Evolutionary conservation across 2,888 invertebrate species (phyloP).

Genomic region (Uloborus plumipes): DNA sequence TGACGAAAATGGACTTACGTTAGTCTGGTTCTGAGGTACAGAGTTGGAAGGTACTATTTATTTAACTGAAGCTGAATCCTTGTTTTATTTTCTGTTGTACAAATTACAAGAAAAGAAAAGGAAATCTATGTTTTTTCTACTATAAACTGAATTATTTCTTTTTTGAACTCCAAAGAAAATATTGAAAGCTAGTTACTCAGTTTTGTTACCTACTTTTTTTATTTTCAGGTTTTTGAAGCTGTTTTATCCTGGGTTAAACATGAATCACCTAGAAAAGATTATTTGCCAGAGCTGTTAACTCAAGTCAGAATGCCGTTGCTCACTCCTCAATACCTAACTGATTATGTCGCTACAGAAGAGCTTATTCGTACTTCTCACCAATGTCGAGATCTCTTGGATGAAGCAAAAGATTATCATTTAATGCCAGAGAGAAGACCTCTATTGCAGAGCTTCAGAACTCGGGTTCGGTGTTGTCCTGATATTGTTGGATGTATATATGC

Average conservation of each 20-base stretch:
- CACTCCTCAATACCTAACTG: slow-evolving; percentile 85
- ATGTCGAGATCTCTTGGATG: slow-evolving; percentile 87
- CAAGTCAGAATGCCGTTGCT: slow-evolving; percentile 84
- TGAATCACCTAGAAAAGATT: slow-evolving; percentile 75
- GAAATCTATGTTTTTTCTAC: no score
- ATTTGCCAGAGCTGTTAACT: slow-evolving; percentile 80
- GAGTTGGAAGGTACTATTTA: no score
- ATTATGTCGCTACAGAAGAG: slow-evolving; percentile 84
- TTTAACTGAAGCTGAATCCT: no score
- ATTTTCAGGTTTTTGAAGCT: slow-evolving; percentile 81
- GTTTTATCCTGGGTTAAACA: slow-evolving; percentile 85
- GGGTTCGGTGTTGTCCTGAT: slow-evolving; percentile 81
- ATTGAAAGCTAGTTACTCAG: neutral
- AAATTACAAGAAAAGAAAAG: no score
- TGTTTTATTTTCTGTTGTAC: no score
- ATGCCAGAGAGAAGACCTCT: slow-evolving; percentile 86
- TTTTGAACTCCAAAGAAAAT: neutral
- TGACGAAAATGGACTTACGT: no score
- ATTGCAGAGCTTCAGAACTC: slow-evolving; percentile 82
- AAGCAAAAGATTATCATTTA: slow-evolving; percentile 88
- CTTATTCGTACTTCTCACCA: slow-evolving; percentile 82
- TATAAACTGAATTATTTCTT: neutral
- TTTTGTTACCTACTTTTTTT: neutral
- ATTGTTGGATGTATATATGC: slow-evolving; percentile 85
- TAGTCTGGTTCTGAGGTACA: no score